Conservation (phyloP, 2,113 vertebrate species). For the Sprattus sprattus region DNA sequence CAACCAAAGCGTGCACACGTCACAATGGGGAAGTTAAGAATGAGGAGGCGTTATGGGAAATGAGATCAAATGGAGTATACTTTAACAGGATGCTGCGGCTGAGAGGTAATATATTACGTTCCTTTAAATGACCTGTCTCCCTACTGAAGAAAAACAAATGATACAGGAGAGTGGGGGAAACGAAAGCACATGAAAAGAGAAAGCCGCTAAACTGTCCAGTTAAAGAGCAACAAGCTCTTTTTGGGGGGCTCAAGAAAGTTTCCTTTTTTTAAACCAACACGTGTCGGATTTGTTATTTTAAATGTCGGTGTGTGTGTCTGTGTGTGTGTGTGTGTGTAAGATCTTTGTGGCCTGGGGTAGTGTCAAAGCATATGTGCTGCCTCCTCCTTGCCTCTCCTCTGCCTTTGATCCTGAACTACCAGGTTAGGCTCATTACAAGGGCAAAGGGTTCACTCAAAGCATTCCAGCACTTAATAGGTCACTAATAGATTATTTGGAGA, state of each 20-base stretch:
- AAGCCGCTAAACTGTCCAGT: not conserved
- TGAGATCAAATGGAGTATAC: constrained; percentile 3
- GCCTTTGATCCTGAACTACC: constrained; percentile 66
- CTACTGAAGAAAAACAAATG: not conserved
- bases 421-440: constrained; percentile 58
- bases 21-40: not conserved
- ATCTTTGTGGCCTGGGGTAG: not conserved
- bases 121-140: constrained; percentile 17
- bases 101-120: constrained; percentile 36
- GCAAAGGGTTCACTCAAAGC: constrained; percentile 52
- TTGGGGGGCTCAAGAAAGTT: not conserved
- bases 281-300: not conserved
- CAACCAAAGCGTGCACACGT: constrained; percentile 17
- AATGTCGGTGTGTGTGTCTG: not conserved
- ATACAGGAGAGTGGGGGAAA: not conserved
- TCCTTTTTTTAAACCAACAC: not conserved
- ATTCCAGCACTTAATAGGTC: constrained; percentile 72
- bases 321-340: not conserved
- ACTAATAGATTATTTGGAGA: constrained; percentile 50
- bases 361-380: not conserved
- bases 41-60: constrained; percentile 20
- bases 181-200: not conserved
- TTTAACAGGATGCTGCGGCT: constrained; percentile 1
- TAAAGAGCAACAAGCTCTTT: not conserved
- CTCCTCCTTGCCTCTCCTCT: not conserved